These are phyloP conservation scores for Ibycter americanus DNA, from an alignment of 2,797 vertebrate species.

Conservation along the genomic window DNA sequence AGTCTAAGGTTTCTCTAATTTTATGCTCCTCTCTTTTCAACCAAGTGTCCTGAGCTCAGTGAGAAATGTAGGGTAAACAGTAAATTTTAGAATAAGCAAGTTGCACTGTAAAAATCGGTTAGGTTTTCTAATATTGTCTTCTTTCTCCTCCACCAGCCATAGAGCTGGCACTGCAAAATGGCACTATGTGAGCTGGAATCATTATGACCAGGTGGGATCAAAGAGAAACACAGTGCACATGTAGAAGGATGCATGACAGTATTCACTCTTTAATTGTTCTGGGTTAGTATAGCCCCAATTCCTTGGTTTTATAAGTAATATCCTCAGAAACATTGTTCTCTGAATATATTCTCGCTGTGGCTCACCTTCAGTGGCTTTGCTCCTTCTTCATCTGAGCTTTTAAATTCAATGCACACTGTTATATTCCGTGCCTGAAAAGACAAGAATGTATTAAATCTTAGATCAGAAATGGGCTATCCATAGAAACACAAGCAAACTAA, in stretches of 20 bases:
- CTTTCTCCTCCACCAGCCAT: not conserved
- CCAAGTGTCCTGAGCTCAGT: not conserved
- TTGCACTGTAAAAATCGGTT: not conserved
- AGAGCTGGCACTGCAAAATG: not conserved
- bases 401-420: slow-evolving; percentile 92
- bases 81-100: not conserved
- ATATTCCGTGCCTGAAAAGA: slow-evolving; percentile 92
- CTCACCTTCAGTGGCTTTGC: slow-evolving; percentile 91
- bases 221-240: not conserved
- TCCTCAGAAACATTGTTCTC: not conserved
- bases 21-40: not conserved
- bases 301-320: not conserved
- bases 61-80: not conserved
- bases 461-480: not conserved
- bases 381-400: slow-evolving; percentile 91
- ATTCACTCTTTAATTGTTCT: not conserved
- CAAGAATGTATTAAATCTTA: not conserved
- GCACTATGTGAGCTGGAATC: not conserved
- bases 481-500: not conserved
- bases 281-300: not conserved
- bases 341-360: not conserved
- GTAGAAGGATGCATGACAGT: not conserved
- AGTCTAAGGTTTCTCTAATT: not conserved
- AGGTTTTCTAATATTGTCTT: not conserved
- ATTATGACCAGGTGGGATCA: not conserved